Evolutionary conservation across 2,888 invertebrate species (phyloP), one percentile per base, ranked within the genome.

Genomic region (Drosophila fulvimacula): DNA sequence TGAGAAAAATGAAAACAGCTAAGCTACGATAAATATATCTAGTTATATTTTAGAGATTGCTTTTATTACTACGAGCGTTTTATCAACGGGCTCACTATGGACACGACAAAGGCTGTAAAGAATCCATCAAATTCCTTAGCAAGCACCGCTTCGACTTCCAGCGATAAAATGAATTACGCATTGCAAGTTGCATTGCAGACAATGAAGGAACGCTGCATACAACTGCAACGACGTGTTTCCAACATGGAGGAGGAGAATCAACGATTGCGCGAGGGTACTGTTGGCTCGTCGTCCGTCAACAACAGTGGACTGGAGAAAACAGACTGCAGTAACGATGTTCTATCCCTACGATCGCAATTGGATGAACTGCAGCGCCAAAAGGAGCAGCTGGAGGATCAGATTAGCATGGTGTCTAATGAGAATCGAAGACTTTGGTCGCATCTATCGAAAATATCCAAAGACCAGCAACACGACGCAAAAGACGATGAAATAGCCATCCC

Each of bases 341-440:
- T 93, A 65, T 82, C 90, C 36, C 90, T 95, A n/a, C 93, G 95
- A 69, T 94, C 94, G 74, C 95, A 95, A 91, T 93, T 96, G 24
- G 94, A 95, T 21, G 95, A 96, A 72, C 92, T 97, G 62, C 94
- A 93, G 15, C 95, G 95, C 82, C 96, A 96, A 89, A 97, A 96
- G 88, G 94, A 95, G 0, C 96, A 96, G 88, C 92, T 97, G 0
- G 94, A 95, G 81, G 96, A 96, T 90, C 96, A 96, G 88, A 94
- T 96, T 34, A 95, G 94, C 81, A 96, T 97, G 96, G 96, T 97
- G 11, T 95, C 96, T 4, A 94, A 94, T 81, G 97, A 97, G 91
- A 97, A 97, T 91, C 95, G 95, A 84, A 95, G 95, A 76, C 92
- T 97, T 44, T 97, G 97, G 97, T 95, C 94, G 63, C 95, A 95